Evolutionary conservation across 2,113 vertebrate genomes (phyloP), one percentile per base, ranked within the genome.

Genomic region (Onychostoma macrolepis): DNA sequence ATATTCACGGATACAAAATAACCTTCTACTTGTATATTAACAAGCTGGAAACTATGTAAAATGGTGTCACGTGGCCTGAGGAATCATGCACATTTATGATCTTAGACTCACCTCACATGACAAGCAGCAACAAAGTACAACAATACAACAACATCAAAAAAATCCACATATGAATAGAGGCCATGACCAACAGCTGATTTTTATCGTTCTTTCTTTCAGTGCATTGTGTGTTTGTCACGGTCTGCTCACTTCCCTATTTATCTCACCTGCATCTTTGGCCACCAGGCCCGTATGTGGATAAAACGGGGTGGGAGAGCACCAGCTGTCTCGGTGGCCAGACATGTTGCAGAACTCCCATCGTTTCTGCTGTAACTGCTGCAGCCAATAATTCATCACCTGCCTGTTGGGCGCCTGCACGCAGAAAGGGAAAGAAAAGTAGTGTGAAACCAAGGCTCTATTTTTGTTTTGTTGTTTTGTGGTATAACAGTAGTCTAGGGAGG

Each of bases 341-440:
- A 92, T 94, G 90, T 95, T 98, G 90, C 97, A 97, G 85, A 97
- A 97, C 45, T 99, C 98, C 98, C 98, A 99, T 19, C 98, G 95
- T 85, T 97, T 99, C 94, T 99, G 98, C 87, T 99, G 98, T 38
- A 99, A 93, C 88, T 99, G 96, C 90, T 99, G 97, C 1, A 99
- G 94, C 98, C 98, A 99, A 91, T 95, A 99, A 0, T 96, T 95
- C 98, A 98, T 99, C 89, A 96, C 95, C 90, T 98, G 97, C 26
- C 91, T 95, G 33, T 92, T 98, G 0, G 97, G 95, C 6, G 98
- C 98, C 98, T 90, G 84, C 45, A 63, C 4, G 6, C 10, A 76
- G 15, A 41, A 56, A 85, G 26, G 17, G 41, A 69, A 11, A 82
- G 33, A 53, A n/a, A 50, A 4, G 21, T 6, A n/a, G 45, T 45